Evolutionary conservation across 2,888 invertebrate genomes (phyloP), one percentile per base, ranked within the genome.

Genomic region (Ceratothoa steindachneri): DNA sequence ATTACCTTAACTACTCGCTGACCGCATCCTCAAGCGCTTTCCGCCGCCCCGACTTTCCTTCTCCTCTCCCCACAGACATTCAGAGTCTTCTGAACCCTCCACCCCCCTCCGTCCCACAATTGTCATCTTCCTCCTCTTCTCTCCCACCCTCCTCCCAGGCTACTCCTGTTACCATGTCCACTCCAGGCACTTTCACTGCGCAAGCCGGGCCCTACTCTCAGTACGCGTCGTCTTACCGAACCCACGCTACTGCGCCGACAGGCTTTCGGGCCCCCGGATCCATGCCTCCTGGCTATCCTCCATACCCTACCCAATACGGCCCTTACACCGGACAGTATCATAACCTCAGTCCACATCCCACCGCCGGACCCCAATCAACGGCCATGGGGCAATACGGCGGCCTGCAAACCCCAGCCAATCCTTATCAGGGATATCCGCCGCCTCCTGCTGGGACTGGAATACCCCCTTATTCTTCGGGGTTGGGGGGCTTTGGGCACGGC

Each of bases 1-100:
- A 79, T 64, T 79, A 79, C 67, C 72, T 79, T 19, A 79, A 79
- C 52, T 79, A 79, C 65, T 73, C 79, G 3, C 66, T 79, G 19
- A 55, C 73, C 2, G 68, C 76, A n/a, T 71, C 71, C 24, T 65
- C 76, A 1, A 73, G 73, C n/a, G 79, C 79, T 24, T 79, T 79
- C 69, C 71, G 79, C 22, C 73, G 79, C 12, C 79, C 79, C 1
- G 79, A 79, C 12, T 77, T 71, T 68, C 73, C 71, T 1, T 64
- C 77, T 27, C 30, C 72, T 22, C 53, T 76, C 0, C 64, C 69
- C 5, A 67, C 79, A 1, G 79, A 76, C 24, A 27, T 79, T 2
- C 79, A 79, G 60, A 66, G 30, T 4, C 64, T 79, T 2, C 55
- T 79, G 1, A 76, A 67, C 31, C 68, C 76, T 5, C 64, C 79